Conservation (phyloP, 2,797 vertebrate genomes). For the Gymnothorax javanicus region DNA sequence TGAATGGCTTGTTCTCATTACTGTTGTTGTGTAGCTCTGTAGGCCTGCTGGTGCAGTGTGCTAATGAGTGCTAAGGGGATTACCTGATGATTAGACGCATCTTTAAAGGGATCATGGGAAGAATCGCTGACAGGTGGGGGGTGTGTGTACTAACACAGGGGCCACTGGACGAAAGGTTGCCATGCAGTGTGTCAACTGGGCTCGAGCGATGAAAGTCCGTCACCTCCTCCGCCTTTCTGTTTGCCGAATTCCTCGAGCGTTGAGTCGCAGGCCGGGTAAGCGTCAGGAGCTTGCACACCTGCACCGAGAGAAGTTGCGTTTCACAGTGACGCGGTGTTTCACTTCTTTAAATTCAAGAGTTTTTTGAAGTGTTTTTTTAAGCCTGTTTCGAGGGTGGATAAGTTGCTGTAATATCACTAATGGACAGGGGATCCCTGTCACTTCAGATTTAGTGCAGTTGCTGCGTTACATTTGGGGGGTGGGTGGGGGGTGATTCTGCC, state of each 20-base stretch:
- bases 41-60: not conserved
- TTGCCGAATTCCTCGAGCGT: not conserved
- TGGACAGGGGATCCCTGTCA: too few species aligned
- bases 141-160: not conserved
- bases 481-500: too few species aligned
- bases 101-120: not conserved
- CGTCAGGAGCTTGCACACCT: not conserved
- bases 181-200: not conserved
- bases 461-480: too few species aligned
- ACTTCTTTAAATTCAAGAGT: not conserved
- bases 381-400: too few species aligned
- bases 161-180: constrained; percentile 6
- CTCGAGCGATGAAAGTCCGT: not conserved
- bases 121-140: not conserved
- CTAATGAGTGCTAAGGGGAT: not conserved
- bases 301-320: not conserved
- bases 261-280: not conserved
- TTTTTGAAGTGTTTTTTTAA: too few species aligned
- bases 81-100: not conserved
- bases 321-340: not conserved
- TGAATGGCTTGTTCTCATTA: too few species aligned
- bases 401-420: too few species aligned
- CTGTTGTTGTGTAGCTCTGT: not conserved
- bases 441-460: too few species aligned
- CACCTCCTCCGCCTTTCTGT: not conserved